These are phyloP conservation scores for Dolomedes plantarius DNA, from an alignment of 2,888 invertebrate genomes.

Conservation along the genomic window DNA sequence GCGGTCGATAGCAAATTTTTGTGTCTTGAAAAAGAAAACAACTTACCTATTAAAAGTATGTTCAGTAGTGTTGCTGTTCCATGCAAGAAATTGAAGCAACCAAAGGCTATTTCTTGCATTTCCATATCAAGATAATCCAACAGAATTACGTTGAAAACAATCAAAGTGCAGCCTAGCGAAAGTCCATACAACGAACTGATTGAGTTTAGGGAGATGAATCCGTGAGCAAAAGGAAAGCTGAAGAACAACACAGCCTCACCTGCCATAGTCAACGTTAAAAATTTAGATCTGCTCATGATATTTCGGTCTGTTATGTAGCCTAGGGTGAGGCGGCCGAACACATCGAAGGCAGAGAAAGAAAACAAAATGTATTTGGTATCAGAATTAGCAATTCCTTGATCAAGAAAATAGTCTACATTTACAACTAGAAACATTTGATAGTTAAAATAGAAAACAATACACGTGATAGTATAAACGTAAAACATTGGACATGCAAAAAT, in stretches of 20 bases:
- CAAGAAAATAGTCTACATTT: constrained; percentile 67
- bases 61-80: constrained; percentile 11
- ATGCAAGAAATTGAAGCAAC: constrained; percentile 37
- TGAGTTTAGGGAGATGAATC: constrained; percentile 6
- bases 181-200: constrained; percentile 32
- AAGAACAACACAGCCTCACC: constrained; percentile 32
- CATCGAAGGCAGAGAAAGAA: constrained; percentile 61
- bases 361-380: constrained; percentile 66
- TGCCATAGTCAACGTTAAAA: constrained; percentile 28
- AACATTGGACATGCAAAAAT: constrained; percentile 34
- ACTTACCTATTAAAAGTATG: constrained; percentile 40
- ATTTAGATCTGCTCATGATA: constrained; percentile 26
- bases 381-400: constrained; percentile 45
- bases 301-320: constrained; percentile 69
- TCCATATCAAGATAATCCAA: constrained; percentile 32
- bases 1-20: no score
- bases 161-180: constrained; percentile 30
- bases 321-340: constrained; percentile 68
- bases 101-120: constrained; percentile 30
- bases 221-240: constrained; percentile 24
- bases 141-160: constrained; percentile 34
- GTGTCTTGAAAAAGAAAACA: no score
- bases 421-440: constrained; percentile 67
- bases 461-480: constrained; percentile 28
- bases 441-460: constrained; percentile 36